Conservation (phyloP, 2,797 vertebrate species). For the Tamandua tetradactyla region DNA sequence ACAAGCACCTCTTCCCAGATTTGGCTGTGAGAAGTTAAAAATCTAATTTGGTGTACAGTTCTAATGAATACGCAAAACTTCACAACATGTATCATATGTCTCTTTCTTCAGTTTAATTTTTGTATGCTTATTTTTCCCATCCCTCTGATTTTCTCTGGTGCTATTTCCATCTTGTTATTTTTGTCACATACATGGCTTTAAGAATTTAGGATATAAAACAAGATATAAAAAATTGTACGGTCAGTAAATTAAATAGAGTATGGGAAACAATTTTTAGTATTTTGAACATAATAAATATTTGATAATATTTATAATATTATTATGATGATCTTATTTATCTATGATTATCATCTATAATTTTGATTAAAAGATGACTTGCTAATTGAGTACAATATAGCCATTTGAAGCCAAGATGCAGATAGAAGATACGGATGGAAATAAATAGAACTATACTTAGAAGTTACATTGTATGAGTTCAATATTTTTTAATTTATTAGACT, state of each 20-base stretch:
- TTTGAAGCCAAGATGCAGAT: not conserved
- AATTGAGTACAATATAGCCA: not conserved
- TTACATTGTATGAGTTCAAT: no score
- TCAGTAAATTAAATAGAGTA: not conserved
- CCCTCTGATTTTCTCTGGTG: not conserved
- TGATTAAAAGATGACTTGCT: not conserved
- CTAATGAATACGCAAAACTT: not conserved
- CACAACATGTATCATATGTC: not conserved
- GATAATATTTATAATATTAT: no score
- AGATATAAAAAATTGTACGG: not conserved
- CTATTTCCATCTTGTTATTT: not conserved
- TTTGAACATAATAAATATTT: not conserved
- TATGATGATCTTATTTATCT: no score
- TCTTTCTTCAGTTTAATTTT: not conserved
- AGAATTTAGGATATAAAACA: not conserved
- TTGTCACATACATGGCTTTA: not conserved
- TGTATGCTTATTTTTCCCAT: not conserved
- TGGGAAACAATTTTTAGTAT: constrained; percentile 20
- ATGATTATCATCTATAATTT: no score
- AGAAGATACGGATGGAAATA: not conserved
- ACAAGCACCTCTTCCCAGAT: not conserved
- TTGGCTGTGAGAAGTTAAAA: not conserved
- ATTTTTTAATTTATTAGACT: no score
- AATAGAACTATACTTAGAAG: not conserved
- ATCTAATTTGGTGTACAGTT: not conserved